Evolutionary conservation across 2,888 invertebrate genomes (phyloP), one percentile per base, ranked within the genome.

Genomic region (Caenorhabditis drosophilae): DNA sequence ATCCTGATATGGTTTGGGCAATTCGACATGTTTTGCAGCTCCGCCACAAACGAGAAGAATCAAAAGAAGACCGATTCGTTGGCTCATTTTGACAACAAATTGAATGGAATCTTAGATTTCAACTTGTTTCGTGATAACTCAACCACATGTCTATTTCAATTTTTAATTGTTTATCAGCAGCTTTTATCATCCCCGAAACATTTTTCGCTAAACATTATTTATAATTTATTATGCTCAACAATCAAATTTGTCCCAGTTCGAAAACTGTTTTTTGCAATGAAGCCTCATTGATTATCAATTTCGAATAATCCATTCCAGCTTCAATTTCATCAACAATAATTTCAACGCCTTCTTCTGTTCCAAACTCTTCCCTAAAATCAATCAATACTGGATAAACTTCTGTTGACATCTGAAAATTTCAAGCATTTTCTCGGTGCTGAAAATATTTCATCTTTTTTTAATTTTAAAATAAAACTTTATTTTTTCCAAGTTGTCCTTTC

Each of bases 1-100:
- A 55, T 80, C 80, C 41, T 61, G 53, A 62, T 54, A 79, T 4
- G 76, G 78, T 23, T 62, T 70, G 25, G 78, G 78, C 47, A 79
- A 58, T 34, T 73, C 75, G 23, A 79, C 78, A 45, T 79, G 73
- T 41, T 61, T 64, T 4, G 66, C 49, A n/a, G n/a, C n/a, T n/a
- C n/a, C n/a, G 11, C 44, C 46, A 20, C 49, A 47, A 11, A 35
- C n/a, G 2, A 42, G 52, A 34, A 60, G 15, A 41, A 55, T 4
- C 27, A 53, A 18, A 12, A 50, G 16, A 22, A 60, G n/a, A 31
- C 46, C 31, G 31, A 12, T 31, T 31, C 7, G 31, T 31, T 31
- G 31, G 31, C 31, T 31, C 31, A 31, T 31, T 31, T 31, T 31
- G 6, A 12, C 12, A 12, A 9, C 31, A 6, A 31, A 31, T 12